Conservation (phyloP, 2,113 vertebrate genomes). For the Barnardius zonarius region DNA sequence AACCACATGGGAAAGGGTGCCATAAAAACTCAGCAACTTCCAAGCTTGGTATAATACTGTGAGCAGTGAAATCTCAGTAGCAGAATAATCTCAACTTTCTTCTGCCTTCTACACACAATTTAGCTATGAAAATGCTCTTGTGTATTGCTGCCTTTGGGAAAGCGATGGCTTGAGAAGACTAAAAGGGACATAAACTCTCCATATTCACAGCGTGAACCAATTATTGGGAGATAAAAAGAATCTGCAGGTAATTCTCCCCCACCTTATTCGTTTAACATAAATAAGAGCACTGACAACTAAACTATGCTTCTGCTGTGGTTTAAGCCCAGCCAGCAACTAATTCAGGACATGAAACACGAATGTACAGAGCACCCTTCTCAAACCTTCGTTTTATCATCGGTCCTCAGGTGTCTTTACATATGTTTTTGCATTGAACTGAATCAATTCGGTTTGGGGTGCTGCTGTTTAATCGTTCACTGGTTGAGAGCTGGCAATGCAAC, state of each 20-base stretch:
- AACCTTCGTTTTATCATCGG: not conserved
- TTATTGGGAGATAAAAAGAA: not conserved
- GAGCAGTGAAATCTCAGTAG: not conserved
- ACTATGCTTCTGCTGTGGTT: not conserved
- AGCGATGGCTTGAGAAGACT: not conserved
- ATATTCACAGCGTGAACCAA: not conserved
- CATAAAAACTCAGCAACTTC: not conserved
- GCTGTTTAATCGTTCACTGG: not conserved
- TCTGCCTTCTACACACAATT: not conserved
- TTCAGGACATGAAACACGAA: not conserved
- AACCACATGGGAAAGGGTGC: not conserved
- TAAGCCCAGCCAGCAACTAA: not conserved
- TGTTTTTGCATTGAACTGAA: not conserved
- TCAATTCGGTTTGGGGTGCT: accelerated
- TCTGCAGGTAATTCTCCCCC: not conserved
- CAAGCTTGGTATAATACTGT: not conserved
- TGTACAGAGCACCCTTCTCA: not conserved
- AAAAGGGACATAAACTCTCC: not conserved
- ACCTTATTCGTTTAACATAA: not conserved
- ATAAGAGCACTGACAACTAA: not conserved
- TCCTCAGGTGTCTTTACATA: not conserved
- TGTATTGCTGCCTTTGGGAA: not conserved
- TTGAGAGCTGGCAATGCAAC: not conserved
- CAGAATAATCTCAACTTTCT: not conserved
- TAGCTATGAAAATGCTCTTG: not conserved